Percentiles rank a stretch among this genome's conserved stretches.
Conservation (phyloP, 2,113 vertebrate species). For the Clupea harengus region DNA sequence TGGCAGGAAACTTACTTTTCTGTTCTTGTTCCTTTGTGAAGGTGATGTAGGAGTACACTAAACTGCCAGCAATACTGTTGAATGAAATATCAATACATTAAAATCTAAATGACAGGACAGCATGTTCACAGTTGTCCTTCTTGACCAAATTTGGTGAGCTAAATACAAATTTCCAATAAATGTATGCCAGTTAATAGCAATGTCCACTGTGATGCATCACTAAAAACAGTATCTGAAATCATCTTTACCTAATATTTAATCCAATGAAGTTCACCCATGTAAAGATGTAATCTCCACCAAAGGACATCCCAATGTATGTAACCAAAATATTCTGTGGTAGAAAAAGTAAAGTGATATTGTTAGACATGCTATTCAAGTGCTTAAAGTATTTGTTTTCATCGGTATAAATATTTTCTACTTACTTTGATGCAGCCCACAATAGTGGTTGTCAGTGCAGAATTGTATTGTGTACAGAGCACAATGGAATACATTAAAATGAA, state of each 20-base stretch:
- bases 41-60: slow-evolving; percentile 95
- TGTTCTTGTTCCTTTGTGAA: slow-evolving; percentile 83
- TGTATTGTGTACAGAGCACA: slow-evolving; percentile 97
- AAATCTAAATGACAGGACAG: background rate
- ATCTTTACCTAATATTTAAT: slow-evolving; percentile 91
- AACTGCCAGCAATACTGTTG: slow-evolving; percentile 87
- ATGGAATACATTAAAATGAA: slow-evolving; percentile 96
- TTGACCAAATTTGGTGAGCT: background rate
- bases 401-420: slow-evolving; percentile 29
- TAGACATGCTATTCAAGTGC: background rate
- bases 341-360: background rate
- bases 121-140: background rate
- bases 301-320: slow-evolving; percentile 97
- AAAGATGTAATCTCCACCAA: slow-evolving; percentile 98
- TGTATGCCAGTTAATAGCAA: no score
- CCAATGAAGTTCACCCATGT: slow-evolving; percentile 97
- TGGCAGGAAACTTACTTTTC: background rate
- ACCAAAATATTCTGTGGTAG: slow-evolving; percentile 90
- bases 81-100: slow-evolving; percentile 29
- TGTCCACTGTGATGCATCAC: background rate
- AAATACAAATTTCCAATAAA: background rate
- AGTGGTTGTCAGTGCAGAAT: slow-evolving; percentile 94
- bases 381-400: background rate
- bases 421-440: slow-evolving; percentile 99
- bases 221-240: background rate